phyloP scores from a whole-genome alignment of 2,797 vertebrate species.

The Euphonia xanthogaster region DNA sequence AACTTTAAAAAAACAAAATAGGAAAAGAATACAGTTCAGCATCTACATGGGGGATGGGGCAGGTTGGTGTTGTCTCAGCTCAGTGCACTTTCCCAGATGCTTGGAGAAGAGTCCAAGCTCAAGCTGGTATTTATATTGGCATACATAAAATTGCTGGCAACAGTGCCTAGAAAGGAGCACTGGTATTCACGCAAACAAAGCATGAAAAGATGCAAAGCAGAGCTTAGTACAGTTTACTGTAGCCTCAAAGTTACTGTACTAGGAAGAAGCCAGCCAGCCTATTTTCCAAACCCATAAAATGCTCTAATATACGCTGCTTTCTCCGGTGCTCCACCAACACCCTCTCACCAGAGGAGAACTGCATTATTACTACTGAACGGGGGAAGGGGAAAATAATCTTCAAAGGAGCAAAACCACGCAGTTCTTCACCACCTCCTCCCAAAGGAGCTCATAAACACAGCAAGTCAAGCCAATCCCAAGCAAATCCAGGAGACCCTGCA shows the following conservation, averaged over 20 bases:
- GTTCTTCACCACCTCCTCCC: constrained; percentile 39
- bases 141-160: constrained; percentile 43
- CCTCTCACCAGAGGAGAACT: constrained; percentile 4
- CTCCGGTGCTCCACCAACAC: background rate
- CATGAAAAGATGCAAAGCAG: constrained; percentile 63
- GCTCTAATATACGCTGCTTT: constrained; percentile 8
- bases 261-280: constrained; percentile 53
- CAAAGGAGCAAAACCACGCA: background rate
- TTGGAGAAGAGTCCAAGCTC: constrained; percentile 55
- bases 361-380: background rate
- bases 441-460: constrained; percentile 36
- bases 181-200: constrained; percentile 56
- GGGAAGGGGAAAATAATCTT: background rate
- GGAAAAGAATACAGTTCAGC: constrained; percentile 56
- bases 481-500: constrained; percentile 34
- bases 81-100: constrained; percentile 61
- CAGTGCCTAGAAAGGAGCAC: constrained; percentile 50
- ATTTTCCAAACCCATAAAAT: constrained; percentile 44
- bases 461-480: constrained; percentile 50
- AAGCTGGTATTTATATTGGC: constrained; percentile 54
- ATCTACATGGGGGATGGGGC: constrained; percentile 11
- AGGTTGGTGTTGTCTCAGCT: constrained; percentile 49
- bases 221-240: constrained; percentile 57
- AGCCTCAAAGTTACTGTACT: constrained; percentile 58
- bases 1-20: constrained; percentile 31